Conservation (phyloP, 2,113 vertebrate species). For the Myotis brandtii region DNA sequence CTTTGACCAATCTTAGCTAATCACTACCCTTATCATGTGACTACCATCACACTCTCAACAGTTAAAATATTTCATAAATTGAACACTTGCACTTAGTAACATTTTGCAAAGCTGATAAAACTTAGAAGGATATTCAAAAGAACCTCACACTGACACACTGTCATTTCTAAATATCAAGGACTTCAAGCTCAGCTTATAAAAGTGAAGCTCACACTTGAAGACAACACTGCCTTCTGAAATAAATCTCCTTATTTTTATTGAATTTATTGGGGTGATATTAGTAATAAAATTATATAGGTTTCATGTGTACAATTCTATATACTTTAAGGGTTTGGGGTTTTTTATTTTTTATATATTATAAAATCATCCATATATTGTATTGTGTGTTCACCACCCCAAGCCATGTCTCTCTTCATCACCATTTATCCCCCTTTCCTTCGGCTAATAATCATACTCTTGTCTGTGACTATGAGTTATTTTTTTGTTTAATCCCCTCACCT, state of each 20-base stretch:
- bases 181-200: constrained; percentile 75
- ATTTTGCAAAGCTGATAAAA: constrained; percentile 78
- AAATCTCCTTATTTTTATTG: constrained; percentile 32
- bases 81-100: constrained; percentile 68
- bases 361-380: background rate
- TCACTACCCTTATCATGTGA: background rate
- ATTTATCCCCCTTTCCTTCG: background rate
- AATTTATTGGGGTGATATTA: background rate
- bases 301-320: background rate
- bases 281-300: background rate
- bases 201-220: constrained; percentile 66
- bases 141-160: constrained; percentile 72
- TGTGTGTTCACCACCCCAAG: background rate
- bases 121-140: constrained; percentile 70
- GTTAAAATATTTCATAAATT: constrained; percentile 70
- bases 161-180: constrained; percentile 80
- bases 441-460: background rate
- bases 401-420: background rate
- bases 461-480: background rate
- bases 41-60: constrained; percentile 40
- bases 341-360: too few species aligned
- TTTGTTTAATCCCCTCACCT: background rate
- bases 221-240: constrained; percentile 67
- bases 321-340: too few species aligned
- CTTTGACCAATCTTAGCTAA: constrained; percentile 3